Conservation (phyloP, 2,888 invertebrate genomes). For the Halictus quadricinctus region DNA sequence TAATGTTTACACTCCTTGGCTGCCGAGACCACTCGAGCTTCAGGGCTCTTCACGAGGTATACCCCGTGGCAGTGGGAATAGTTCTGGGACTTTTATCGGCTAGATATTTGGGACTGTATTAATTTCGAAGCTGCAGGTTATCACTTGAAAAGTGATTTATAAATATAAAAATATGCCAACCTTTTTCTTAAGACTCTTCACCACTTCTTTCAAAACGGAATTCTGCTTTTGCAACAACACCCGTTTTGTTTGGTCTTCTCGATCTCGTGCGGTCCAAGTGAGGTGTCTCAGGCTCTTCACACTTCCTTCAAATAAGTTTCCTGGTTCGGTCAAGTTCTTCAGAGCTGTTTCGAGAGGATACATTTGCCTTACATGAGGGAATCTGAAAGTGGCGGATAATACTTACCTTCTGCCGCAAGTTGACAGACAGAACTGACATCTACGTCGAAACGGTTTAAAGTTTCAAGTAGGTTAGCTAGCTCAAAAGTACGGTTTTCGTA, state of each 20-base stretch:
- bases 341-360: slow-evolving; percentile 59
- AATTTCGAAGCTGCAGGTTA: no score
- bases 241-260: slow-evolving; percentile 53
- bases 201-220: slow-evolving; percentile 67
- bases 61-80: no score
- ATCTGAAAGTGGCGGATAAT: slow-evolving; percentile 35
- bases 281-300: slow-evolving; percentile 69
- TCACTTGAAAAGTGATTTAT: background rate
- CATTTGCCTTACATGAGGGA: slow-evolving; percentile 23
- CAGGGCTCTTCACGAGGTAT: no score
- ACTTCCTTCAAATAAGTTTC: slow-evolving; percentile 61
- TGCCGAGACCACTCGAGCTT: no score
- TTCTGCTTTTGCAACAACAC: slow-evolving; percentile 70
- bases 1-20: no score
- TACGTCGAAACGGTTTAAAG: slow-evolving; percentile 68
- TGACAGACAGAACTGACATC: slow-evolving; percentile 66
- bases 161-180: slow-evolving; percentile 45
- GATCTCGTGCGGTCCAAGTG: slow-evolving; percentile 63
- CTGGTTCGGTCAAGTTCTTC: slow-evolving; percentile 67
- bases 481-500: slow-evolving; percentile 60
- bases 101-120: no score
- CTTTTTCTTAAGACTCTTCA: slow-evolving; percentile 70
- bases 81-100: no score
- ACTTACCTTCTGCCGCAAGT: slow-evolving; percentile 68
- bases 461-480: slow-evolving; percentile 71